phyloP scores from a whole-genome alignment of 2,888 invertebrate species.

The Clostera curtula region DNA sequence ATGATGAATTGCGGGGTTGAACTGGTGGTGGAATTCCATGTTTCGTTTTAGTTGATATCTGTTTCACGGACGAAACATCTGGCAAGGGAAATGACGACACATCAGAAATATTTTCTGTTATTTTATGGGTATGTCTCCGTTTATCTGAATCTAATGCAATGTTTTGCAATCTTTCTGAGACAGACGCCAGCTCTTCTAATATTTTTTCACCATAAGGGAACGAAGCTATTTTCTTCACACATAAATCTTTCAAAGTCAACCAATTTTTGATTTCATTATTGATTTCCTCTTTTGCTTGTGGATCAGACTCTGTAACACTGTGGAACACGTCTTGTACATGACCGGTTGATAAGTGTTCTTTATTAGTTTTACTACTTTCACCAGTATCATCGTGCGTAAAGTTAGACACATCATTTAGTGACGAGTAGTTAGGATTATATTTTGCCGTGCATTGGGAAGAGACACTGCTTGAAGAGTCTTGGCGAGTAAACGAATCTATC shows the following conservation, averaged over 20 bases:
- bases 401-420: constrained; percentile 76
- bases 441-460: constrained; percentile 82
- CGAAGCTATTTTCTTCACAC: constrained; percentile 77
- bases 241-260: constrained; percentile 76
- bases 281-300: constrained; percentile 20
- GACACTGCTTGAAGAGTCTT: constrained; percentile 77
- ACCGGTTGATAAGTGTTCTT: constrained; percentile 25
- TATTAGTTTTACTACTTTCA: constrained; percentile 27
- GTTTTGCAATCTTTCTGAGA: constrained; percentile 72
- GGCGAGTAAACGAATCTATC: constrained; percentile 56
- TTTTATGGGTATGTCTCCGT: constrained; percentile 9
- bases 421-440: constrained; percentile 76
- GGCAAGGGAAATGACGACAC: constrained; percentile 68
- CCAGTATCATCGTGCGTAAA: constrained; percentile 62
- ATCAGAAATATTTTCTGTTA: constrained; percentile 17
- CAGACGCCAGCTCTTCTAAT: constrained; percentile 79
- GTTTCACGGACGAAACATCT: constrained; percentile 58
- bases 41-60: constrained; percentile 38
- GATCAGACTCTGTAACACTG: constrained; percentile 46
- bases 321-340: constrained; percentile 64
- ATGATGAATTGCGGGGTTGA: constrained; percentile 56
- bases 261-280: constrained; percentile 36
- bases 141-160: too few species aligned
- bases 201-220: constrained; percentile 82
- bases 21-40: constrained; percentile 52